phyloP scores from a whole-genome alignment of 1,140 invertebrate genomes.

The Macrocentrus cingulum region DNA sequence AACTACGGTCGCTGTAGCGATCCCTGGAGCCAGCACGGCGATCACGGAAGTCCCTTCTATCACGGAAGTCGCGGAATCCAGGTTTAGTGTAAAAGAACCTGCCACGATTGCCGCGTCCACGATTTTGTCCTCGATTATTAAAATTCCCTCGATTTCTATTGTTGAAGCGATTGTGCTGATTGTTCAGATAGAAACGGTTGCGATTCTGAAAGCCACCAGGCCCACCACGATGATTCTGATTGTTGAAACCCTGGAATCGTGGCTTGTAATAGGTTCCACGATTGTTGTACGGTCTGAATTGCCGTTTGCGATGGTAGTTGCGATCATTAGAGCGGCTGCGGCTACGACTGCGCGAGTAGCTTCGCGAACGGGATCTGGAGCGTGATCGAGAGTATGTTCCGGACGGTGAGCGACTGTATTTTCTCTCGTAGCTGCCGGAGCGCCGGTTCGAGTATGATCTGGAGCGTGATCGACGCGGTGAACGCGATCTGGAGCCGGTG shows the following conservation, averaged over 20 bases:
- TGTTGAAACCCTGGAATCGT: constrained; percentile 65
- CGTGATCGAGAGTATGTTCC: constrained; percentile 54
- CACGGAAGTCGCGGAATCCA: constrained; percentile 68
- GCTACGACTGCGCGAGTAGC: constrained; percentile 59
- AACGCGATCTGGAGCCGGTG: constrained; percentile 56
- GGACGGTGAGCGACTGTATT: constrained; percentile 59
- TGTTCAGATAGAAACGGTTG: constrained; percentile 54
- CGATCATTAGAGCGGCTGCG: constrained; percentile 67
- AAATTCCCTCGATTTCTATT: constrained; percentile 35
- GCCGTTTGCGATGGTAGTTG: constrained; percentile 55
- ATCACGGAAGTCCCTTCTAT: constrained; percentile 61
- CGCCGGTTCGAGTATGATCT: constrained; percentile 54
- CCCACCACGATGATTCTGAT: constrained; percentile 49
- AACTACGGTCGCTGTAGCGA: constrained; percentile 62
- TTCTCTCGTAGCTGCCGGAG: constrained; percentile 61
- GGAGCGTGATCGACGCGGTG: constrained; percentile 59
- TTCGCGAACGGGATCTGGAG: constrained; percentile 65
- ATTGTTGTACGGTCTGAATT: constrained; percentile 63
- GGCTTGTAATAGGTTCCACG: constrained; percentile 76
- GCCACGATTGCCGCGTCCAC: constrained; percentile 52
- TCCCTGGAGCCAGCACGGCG: constrained; percentile 47
- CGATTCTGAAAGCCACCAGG: constrained; percentile 49
- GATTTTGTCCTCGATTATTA: constrained; percentile 40
- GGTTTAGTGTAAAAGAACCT: constrained; percentile 63
- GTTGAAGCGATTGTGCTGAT: constrained; percentile 45